These are phyloP conservation scores for Nilaparvata lugens DNA, from an alignment of 1,140 invertebrate species.

Conservation along the genomic window DNA sequence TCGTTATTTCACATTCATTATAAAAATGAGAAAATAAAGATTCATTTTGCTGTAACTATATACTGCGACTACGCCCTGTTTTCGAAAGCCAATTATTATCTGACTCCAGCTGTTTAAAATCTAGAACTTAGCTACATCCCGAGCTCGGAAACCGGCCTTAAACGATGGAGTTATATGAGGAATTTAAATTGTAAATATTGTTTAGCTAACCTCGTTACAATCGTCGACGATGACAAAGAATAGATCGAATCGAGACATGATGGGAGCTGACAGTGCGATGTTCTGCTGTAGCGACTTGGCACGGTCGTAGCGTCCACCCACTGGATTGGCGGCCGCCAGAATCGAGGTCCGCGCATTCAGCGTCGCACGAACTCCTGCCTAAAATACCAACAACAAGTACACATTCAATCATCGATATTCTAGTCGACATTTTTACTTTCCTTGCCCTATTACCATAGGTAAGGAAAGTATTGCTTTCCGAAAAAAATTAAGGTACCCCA, in stretches of 20 bases:
- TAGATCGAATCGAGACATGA: conserved; percentile 98
- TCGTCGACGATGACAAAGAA: conserved; percentile 98
- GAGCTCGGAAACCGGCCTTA: too few relatives aligned
- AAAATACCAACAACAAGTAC: conserved; percentile 24
- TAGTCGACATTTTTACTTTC: background rate
- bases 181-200: background rate
- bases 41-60: too few relatives aligned
- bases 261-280: conserved; percentile 85
- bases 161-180: too few relatives aligned
- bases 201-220: conserved; percentile 71
- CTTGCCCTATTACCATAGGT: too few relatives aligned
- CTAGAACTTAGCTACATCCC: too few relatives aligned
- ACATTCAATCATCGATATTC: background rate
- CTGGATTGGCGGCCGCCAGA: conserved; percentile 95
- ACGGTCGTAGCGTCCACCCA: conserved; percentile 92
- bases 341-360: conserved; percentile 97
- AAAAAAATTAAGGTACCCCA: too few relatives aligned
- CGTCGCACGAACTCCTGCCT: conserved; percentile 94
- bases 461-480: too few relatives aligned
- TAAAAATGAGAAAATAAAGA: too few relatives aligned
- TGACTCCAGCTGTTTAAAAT: too few relatives aligned
- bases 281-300: conserved; percentile 94
- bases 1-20: too few relatives aligned
- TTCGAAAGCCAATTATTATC: too few relatives aligned
- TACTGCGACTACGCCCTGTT: too few relatives aligned